Evolutionary conservation across 2,797 vertebrate genomes (phyloP).

Genomic region (Bovichtus diacanthus): DNA sequence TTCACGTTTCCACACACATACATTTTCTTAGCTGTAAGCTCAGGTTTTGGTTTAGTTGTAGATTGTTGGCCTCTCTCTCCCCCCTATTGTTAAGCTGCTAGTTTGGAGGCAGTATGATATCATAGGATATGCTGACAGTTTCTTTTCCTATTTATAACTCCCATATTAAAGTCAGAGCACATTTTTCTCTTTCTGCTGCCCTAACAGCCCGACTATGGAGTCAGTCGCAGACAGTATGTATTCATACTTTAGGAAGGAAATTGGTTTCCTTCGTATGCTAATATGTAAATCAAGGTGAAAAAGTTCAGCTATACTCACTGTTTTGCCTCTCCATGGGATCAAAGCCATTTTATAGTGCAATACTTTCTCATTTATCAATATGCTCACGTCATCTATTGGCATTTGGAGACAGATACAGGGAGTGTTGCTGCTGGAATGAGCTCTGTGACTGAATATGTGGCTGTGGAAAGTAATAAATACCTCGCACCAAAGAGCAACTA

Average conservation of each 20-base stretch:
- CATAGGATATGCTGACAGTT: conserved; percentile 48
- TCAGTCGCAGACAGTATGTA: background rate
- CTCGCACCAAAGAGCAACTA: conserved; percentile 24
- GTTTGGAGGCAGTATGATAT: conserved; percentile 21
- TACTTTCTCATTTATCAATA: conserved; percentile 15
- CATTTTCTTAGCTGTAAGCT: no score
- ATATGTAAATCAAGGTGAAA: conserved; percentile 1
- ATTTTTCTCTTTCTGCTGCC: conserved; percentile 18
- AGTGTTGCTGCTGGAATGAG: conserved; percentile 3
- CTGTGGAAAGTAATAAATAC: background rate
- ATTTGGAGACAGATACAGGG: conserved; percentile 29
- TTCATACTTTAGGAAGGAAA: conserved; percentile 14
- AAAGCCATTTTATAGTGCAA: background rate
- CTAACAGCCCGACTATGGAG: background rate
- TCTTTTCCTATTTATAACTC: conserved; percentile 23
- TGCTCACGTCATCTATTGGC: conserved; percentile 5
- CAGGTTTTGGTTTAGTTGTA: no score
- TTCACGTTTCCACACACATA: no score
- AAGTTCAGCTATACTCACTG: background rate
- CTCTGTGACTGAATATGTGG: conserved; percentile 10
- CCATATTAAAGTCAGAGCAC: conserved; percentile 29
- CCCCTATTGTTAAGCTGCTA: conserved; percentile 23
- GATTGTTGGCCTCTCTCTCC: background rate
- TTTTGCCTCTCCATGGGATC: conserved; percentile 9
- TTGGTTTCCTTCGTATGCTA: background rate